Conservation (phyloP, 2,797 vertebrate species). For the Mormyrus proboscirostris region DNA sequence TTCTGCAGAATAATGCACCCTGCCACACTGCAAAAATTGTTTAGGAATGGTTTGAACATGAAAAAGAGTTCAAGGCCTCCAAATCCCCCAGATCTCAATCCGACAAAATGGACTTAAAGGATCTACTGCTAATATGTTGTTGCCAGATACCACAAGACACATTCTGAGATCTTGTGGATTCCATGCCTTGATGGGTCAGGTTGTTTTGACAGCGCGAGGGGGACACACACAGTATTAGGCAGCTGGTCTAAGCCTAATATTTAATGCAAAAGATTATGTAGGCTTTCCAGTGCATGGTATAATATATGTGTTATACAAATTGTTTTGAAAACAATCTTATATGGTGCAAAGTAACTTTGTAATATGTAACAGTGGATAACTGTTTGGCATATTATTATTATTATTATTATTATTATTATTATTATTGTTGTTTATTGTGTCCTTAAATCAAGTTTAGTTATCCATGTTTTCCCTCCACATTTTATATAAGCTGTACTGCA, state of each 20-base stretch:
- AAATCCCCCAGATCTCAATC: neutral
- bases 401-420: neutral
- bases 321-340: neutral
- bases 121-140: neutral
- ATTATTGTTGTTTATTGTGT: neutral
- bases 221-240: neutral
- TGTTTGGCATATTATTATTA: neutral
- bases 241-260: neutral
- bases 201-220: neutral
- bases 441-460: neutral
- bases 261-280: neutral
- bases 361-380: neutral
- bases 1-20: neutral
- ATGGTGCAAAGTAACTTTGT: neutral
- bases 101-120: neutral
- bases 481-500: neutral
- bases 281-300: neutral
- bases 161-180: neutral
- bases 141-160: neutral
- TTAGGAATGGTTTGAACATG: neutral
- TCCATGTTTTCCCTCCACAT: neutral
- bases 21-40: neutral
- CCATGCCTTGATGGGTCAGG: neutral
- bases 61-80: neutral
- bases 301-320: neutral